Evolutionary conservation across 2,888 invertebrate species (phyloP).

Genomic region (Sipha maydis): DNA sequence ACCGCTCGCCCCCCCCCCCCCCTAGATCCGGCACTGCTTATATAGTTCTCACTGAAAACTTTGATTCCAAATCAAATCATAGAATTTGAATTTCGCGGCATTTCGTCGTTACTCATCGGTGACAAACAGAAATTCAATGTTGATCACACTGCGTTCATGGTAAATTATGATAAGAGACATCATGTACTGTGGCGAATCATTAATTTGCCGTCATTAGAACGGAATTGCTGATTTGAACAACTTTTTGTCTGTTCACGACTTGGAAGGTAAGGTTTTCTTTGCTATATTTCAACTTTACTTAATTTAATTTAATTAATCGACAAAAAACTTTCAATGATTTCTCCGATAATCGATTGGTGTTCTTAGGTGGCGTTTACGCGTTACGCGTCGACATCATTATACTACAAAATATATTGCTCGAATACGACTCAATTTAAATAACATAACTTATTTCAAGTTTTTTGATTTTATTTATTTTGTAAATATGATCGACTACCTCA

Average conservation of each 20-base stretch:
- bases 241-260: background rate
- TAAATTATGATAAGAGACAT: conserved; percentile 33
- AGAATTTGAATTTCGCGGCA: background rate
- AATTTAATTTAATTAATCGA: background rate
- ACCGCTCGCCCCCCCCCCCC: too few relatives aligned
- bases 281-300: background rate
- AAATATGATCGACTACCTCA: background rate
- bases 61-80: too few relatives aligned
- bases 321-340: background rate
- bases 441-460: background rate
- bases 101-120: background rate
- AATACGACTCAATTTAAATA: background rate
- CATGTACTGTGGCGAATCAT: too few relatives aligned
- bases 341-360: background rate
- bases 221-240: background rate
- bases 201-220: background rate
- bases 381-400: background rate
- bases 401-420: background rate
- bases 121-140: background rate
- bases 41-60: too few relatives aligned
- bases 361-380: background rate
- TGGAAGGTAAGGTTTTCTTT: background rate
- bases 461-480: background rate
- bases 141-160: conserved; percentile 6
- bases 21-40: too few relatives aligned